These are phyloP conservation scores for Prosopocoilus inquinatus DNA, from an alignment of 2,888 invertebrate species.

Conservation along the genomic window DNA sequence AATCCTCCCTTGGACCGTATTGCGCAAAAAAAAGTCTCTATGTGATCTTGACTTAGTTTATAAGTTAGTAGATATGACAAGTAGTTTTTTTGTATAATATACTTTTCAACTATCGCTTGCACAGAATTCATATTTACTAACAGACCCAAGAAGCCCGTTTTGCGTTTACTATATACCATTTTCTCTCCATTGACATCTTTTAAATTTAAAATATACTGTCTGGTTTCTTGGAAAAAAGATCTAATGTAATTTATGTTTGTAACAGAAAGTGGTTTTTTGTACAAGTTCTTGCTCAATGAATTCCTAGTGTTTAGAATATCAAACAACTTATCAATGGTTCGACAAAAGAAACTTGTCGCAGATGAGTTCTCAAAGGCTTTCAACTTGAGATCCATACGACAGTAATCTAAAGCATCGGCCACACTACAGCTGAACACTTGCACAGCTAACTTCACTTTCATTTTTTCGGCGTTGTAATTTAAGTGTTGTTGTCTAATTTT, in stretches of 20 bases:
- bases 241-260: background rate
- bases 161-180: slow-evolving; percentile 2
- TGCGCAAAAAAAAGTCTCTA: slow-evolving; percentile 26
- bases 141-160: slow-evolving; percentile 18
- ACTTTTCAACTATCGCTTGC: slow-evolving; percentile 3
- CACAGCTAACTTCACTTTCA: too few species aligned
- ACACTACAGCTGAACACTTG: slow-evolving; percentile 31
- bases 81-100: background rate
- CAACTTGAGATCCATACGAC: too few species aligned
- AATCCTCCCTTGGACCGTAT: slow-evolving; percentile 22
- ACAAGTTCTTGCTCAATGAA: slow-evolving; percentile 18
- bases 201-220: slow-evolving; percentile 7
- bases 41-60: slow-evolving; percentile 24
- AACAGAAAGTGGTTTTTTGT: slow-evolving; percentile 12
- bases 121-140: slow-evolving; percentile 13
- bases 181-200: slow-evolving; percentile 13
- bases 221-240: background rate
- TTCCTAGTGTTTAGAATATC: slow-evolving; percentile 32
- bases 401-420: slow-evolving; percentile 22
- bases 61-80: slow-evolving; percentile 21
- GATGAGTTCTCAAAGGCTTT: too few species aligned
- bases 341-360: background rate
- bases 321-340: slow-evolving; percentile 28
- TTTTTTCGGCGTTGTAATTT: slow-evolving; percentile 25
- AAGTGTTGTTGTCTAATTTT: slow-evolving; percentile 26